Evolutionary conservation across 2,888 invertebrate genomes (phyloP).

Genomic region (Agriotes lineatus): DNA sequence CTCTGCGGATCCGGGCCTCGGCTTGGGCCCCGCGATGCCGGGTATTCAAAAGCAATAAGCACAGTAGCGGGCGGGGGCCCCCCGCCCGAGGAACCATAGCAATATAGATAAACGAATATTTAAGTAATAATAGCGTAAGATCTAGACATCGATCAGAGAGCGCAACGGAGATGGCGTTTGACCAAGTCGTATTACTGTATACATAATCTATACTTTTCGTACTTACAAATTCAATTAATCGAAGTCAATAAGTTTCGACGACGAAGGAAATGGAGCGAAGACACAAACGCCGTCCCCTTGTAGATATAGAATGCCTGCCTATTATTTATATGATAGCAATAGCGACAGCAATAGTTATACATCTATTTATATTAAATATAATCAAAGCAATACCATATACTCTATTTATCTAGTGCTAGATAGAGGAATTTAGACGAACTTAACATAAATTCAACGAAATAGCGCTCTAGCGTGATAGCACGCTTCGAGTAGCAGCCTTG

Average conservation of each 20-base stretch:
- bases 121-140: conserved; percentile 44
- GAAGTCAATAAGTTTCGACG: conserved; percentile 31
- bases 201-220: not conserved
- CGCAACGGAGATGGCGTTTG: conserved; percentile 48
- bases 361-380: conserved; percentile 58
- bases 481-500: conserved; percentile 60
- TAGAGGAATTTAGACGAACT: conserved; percentile 57
- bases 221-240: conserved; percentile 35
- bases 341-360: conserved; percentile 65
- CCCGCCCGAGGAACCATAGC: conserved; percentile 63
- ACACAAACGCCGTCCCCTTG: conserved; percentile 52
- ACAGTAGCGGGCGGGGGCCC: conserved; percentile 60
- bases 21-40: conserved; percentile 64
- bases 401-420: conserved; percentile 62
- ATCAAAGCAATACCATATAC: conserved; percentile 65
- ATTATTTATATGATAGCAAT: conserved; percentile 64
- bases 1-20: conserved; percentile 55
- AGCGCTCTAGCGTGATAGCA: conserved; percentile 60
- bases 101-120: conserved; percentile 61
- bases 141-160: conserved; percentile 41
- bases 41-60: conserved; percentile 69
- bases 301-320: conserved; percentile 61
- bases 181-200: conserved; percentile 8
- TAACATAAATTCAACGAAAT: conserved; percentile 56
- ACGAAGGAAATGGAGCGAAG: conserved; percentile 6